Evolutionary conservation across 2,113 vertebrate genomes (phyloP).

Genomic region (Chionomys nivalis): DNA sequence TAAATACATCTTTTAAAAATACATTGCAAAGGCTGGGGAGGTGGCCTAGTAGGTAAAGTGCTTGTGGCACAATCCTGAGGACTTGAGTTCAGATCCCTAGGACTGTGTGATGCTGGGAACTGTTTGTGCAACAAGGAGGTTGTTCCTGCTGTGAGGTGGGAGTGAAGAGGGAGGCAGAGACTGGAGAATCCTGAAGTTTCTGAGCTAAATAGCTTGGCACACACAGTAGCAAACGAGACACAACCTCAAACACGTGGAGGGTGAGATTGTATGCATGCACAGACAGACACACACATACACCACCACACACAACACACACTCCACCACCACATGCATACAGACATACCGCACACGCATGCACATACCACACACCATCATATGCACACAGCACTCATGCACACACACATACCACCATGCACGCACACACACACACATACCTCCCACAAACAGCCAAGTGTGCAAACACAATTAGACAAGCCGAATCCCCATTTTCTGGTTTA

Average conservation of each 20-base stretch:
- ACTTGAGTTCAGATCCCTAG: not conserved
- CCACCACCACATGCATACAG: too few species aligned
- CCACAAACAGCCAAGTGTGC: not conserved
- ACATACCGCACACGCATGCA: too few species aligned
- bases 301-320: not conserved
- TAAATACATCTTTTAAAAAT: too few species aligned
- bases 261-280: too few species aligned
- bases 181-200: not conserved
- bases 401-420: too few species aligned
- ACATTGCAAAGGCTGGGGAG: not conserved
- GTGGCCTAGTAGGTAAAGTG: not conserved
- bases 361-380: too few species aligned
- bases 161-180: not conserved
- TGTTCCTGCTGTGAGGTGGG: not conserved
- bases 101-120: not conserved
- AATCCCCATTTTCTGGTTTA: not conserved
- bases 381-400: too few species aligned
- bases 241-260: not conserved
- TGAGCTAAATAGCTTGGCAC: not conserved
- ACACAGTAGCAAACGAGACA: not conserved
- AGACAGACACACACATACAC: too few species aligned
- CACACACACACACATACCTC: too few species aligned
- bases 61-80: not conserved
- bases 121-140: too few species aligned
- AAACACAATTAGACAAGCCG: not conserved